Percentiles rank a stretch among this genome's conserved stretches.
These are phyloP conservation scores for Thripadectes ignobilis DNA, from an alignment of 2,797 vertebrate genomes.

Conservation along the genomic window DNA sequence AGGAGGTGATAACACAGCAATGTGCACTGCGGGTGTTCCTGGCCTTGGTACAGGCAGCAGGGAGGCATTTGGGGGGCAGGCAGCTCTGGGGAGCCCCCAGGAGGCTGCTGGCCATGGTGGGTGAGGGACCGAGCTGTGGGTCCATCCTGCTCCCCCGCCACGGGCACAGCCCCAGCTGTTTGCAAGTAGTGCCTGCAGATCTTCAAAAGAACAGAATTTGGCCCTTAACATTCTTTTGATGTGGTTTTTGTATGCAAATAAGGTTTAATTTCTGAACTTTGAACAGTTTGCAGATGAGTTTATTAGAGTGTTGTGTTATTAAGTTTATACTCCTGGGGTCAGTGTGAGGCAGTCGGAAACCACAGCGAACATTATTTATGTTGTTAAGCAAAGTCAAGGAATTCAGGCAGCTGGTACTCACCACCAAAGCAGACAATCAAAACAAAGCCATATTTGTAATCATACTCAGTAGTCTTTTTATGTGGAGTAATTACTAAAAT, in stretches of 20 bases:
- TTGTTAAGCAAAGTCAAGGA: constrained; percentile 50
- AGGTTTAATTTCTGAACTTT: constrained; percentile 33
- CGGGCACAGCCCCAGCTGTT: fast-evolving
- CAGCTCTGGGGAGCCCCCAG: neutral
- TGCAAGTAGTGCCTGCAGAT: neutral
- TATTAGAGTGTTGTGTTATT: neutral
- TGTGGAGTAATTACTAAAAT: constrained; percentile 60
- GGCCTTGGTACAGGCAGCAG: fast-evolving
- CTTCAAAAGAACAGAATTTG: neutral
- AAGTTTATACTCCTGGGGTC: constrained; percentile 1
- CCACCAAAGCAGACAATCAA: constrained; percentile 18
- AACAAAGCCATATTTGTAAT: constrained; percentile 53
- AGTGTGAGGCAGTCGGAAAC: neutral
- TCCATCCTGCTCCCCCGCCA: fast-evolving
- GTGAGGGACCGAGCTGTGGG: fast-evolving
- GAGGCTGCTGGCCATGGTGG: neutral
- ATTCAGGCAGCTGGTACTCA: constrained; percentile 21
- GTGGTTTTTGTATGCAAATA: neutral
- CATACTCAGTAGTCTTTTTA: constrained; percentile 47
- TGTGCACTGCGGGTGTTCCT: fast-evolving
- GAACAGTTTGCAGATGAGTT: constrained; percentile 36
- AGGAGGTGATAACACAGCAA: fast-evolving
- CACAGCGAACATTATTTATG: neutral
- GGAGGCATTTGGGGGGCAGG: fast-evolving
- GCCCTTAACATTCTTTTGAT: neutral